These are phyloP conservation scores for Ciconia nigra DNA, from an alignment of 2,797 vertebrate genomes.

Conservation along the genomic window DNA sequence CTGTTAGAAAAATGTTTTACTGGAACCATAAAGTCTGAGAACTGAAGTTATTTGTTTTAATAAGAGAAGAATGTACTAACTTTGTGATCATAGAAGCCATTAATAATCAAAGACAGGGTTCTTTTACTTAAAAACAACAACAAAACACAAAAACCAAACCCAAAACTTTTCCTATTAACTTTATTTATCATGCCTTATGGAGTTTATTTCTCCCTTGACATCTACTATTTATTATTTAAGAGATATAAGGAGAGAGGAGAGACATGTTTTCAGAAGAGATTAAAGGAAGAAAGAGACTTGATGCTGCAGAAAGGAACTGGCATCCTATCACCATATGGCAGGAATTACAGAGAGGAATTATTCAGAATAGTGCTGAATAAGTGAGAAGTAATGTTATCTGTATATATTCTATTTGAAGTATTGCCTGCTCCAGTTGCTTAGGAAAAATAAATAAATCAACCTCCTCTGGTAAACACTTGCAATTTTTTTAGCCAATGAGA, in stretches of 20 bases:
- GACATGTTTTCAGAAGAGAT: background rate
- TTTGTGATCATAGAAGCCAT: background rate
- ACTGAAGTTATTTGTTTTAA: conserved; percentile 20
- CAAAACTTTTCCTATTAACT: background rate
- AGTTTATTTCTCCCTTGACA: background rate
- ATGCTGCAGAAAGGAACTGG: background rate
- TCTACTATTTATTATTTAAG: background rate
- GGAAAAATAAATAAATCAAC: background rate
- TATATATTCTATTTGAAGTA: background rate
- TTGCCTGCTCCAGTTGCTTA: background rate
- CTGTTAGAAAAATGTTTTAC: conserved; percentile 5
- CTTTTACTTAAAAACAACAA: background rate
- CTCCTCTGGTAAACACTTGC: background rate
- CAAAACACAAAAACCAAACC: background rate
- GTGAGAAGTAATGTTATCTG: background rate
- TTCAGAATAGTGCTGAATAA: background rate
- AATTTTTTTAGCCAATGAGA: background rate
- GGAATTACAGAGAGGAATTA: background rate
- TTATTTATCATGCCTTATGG: background rate
- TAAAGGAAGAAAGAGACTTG: background rate
- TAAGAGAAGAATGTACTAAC: background rate
- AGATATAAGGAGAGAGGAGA: background rate
- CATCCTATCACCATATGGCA: background rate
- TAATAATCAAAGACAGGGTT: background rate
- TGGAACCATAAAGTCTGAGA: background rate